These are phyloP conservation scores for Oligia latruncula DNA, from an alignment of 2,888 invertebrate genomes.

Conservation along the genomic window DNA sequence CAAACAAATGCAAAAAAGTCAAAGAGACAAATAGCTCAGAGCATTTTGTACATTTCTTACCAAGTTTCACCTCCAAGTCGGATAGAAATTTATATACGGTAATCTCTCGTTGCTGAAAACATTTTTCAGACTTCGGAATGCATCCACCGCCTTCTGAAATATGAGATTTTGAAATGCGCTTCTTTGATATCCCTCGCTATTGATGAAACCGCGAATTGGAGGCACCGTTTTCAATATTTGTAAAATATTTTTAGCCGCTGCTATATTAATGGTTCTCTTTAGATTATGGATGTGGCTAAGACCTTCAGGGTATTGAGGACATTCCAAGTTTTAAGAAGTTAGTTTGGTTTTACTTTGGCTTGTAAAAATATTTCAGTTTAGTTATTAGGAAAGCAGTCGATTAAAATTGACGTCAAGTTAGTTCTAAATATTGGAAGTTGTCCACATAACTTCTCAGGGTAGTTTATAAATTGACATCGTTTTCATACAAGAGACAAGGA, in stretches of 20 bases:
- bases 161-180: conserved; percentile 72
- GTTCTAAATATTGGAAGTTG: not conserved
- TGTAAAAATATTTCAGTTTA: not conserved
- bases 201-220: conserved; percentile 71
- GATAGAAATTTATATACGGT: conserved; percentile 59
- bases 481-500: not conserved
- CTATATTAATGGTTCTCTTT: conserved; percentile 75
- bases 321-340: conserved; percentile 12
- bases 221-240: conserved; percentile 74
- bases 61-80: conserved; percentile 31
- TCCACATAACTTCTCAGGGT: not conserved
- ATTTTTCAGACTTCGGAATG: conserved; percentile 68
- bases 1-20: conserved; percentile 5
- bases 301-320: conserved; percentile 38
- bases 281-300: conserved; percentile 47
- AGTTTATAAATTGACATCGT: not conserved
- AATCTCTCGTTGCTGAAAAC: conserved; percentile 69
- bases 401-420: not conserved
- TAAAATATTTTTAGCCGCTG: conserved; percentile 73
- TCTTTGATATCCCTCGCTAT: conserved; percentile 69
- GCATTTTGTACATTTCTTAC: conserved; percentile 39
- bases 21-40: conserved; percentile 26
- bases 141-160: conserved; percentile 61
- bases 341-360: conserved; percentile 1
- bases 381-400: not conserved